Evolutionary conservation across 2,888 invertebrate genomes (phyloP), one percentile per base, ranked within the genome.

Genomic region (Acleris literana): DNA sequence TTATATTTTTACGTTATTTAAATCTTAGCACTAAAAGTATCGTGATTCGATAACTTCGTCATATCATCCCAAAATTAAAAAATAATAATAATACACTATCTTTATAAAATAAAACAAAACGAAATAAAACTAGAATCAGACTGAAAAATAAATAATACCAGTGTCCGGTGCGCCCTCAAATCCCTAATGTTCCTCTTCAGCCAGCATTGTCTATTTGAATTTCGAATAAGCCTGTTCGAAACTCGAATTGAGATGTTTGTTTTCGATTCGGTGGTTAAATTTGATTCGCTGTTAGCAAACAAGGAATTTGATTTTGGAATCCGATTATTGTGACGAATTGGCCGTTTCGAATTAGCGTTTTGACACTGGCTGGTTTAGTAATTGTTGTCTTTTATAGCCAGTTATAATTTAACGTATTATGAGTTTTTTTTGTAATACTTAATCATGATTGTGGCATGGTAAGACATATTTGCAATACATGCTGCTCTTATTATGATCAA

Each of bases 191-290:
- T 78, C 77, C 82, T 80, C 82, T 80, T 76, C 80, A 82, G 77
- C 76, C 79, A 76, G 77, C 74, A 83, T 84, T 86, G 87, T 86
- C 86, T 86, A 87, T 89, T 90, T 83, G 84, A 85, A 85, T 90
- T 87, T 83, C 74, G 82, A 88, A 88, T 87, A 84, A 83, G 86
- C 88, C 83, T 73, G 83, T 79, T 87, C 81, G 81, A 84, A 87
- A 86, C 85, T 87, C 81, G 83, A 87, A 86, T 86, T 82, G 84
- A 84, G 86, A 86, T 88, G 85, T 87, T 87, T 88, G 85, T 87
- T 85, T 85, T 82, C 83, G 84, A 83, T 80, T 85, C 81, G 77
- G 78, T 81, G 85, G 83, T 82, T 84, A 74, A 76, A 85, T 85
- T 85, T 78, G 83, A 83, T 82, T 82, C 80, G 76, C 71, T 72